Evolutionary conservation across 2,113 vertebrate genomes (phyloP), one percentile per base, ranked within the genome.

Genomic region (Chloebia gouldiae): DNA sequence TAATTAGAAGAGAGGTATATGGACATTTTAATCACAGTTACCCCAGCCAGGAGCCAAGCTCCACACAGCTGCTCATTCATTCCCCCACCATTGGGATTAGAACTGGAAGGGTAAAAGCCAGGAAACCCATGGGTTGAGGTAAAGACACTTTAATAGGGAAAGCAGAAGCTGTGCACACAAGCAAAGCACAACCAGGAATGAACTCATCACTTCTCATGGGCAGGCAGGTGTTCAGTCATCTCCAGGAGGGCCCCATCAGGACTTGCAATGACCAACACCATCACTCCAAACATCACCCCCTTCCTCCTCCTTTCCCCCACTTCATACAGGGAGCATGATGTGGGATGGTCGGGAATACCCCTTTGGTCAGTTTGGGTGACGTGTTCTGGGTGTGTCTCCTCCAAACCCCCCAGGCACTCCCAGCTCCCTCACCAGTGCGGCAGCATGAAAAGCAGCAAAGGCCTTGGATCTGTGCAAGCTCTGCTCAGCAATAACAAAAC

Each of bases 211-310:
- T 60, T 59, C 27, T 23, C 37, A 8, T 17, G 28, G 28, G 37
- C 45, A 73, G 86, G 33, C 15, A 81, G 44, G 5, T 51, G 44
- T 45, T 59, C 69, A 45, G 69, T 44, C 60, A 81, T 21, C 16
- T 59, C 86, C 51, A 59, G 37, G 27, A 81, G 27, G 59, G 59
- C 44, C 68, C 50, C 37, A 33, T 42, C 59, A 50, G 16, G 8
- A 57, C 59, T 28, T 65, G 44, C 33, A 13, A 39, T 33, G 59
- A 57, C 35, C 80, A 44, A 65, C 8, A 9, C 10, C 22, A 17
- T 24, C 37, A 37, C 13, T 45, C 13, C 50, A 65, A 28, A 27
- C 0, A 1, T 25, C 17, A 20, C 5, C 2, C 4, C 7, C 6
- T 81, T 50, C 13, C 6, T 88, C 19, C 59, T 51, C 16, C 12